Evolutionary conservation across 64 coral and sea anemone species (phyloP), one percentile per base, ranked within the genome.

Genomic region (Dendronephthya gigantea): DNA sequence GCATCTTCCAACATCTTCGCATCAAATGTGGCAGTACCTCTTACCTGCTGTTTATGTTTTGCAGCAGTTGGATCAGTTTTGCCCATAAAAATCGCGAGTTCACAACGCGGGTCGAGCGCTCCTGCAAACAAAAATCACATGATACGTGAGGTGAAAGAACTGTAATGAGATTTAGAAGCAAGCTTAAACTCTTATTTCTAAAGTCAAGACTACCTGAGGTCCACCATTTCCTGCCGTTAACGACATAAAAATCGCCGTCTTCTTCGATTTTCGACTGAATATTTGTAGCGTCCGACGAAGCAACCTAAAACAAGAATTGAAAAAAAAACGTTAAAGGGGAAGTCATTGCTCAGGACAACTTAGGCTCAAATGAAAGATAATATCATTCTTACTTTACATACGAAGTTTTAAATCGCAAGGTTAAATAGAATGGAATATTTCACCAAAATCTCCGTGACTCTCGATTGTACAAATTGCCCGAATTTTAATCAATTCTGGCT

Each of bases 151-250:
- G 19, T 19, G 16, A 27, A 23, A 1, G 0, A 13, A 62, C 55
- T n/a, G 19, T 62, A 5, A 22, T 22, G 17, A 22, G 19, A 19
- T 62, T 62, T n/a, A 27, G 19, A 27, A 62, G 55, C 25, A 27
- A 62, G 8, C 25, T n/a, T 52, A 1, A 52, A 52, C 13, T 52
- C 13, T 22, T 52, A 52, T 16, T 6, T 27, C 19, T n/a, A 62
- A 23, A n/a, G 19, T 1, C 8, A n/a, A 7, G 55, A 22, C 47
- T 82, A 94, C 95, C 95, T 88, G 95, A 98, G 91, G 88, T 98
- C 95, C 95, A 98, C 95, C 95, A 98, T 84, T 98, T 98, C 40
- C 90, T 70, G 19, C 95, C 95, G 84, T 98, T 93, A 16, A 98
- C 50, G 55, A 98, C 70, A 49, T 98, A 98, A 47, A 87, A 68